Base-by-base conservation (phyloP, 2,113 vertebrate genomes). In the Geococcyx californianus region DNA sequence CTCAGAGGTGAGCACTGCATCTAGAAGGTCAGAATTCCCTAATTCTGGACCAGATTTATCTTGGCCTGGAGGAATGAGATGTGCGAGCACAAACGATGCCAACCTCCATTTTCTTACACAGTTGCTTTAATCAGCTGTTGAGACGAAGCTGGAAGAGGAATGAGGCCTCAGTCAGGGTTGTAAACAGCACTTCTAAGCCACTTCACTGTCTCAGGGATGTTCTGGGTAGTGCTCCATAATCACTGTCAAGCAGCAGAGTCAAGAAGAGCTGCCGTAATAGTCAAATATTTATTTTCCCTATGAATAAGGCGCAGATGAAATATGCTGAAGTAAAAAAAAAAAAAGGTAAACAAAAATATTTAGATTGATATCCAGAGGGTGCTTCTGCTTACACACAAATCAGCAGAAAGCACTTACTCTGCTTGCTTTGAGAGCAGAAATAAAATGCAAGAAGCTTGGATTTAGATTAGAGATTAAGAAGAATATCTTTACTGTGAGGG, bases 121-220 rank as follows among this genome's bases (percentile, higher is more conserved):
- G 11, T 56, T 60, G 28, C 45, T 88, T 66, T 84, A 54, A 64
- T 58, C 54, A 67, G 47, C 44, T 42, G 49, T 29, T 23, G 20
- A 72, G 58, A 47, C 2, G 2, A n/a, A 60, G 31, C 40, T 77
- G 51, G 45, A 68, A 60, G 49, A 85, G 49, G 51, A 82, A 8
- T 21, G 17, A 29, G 24, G 49, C 52, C 69, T 49, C 75, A n/a
- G 42, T 5, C 7, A 28, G 62, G 28, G 75, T 67, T 88, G 79
- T 90, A 83, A 93, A 88, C 70, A 90, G 62, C 90, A 56, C 85
- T 93, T 90, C 52, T 56, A 78, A 83, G 60, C 83, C 93, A 70
- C 89, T 86, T 90, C 29, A 36, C 29, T 17, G 23, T 31, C 80
- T 88, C 47, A 25, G 55, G 75, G 49, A 66, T 33, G 40, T 74